Evolutionary conservation across 2,113 vertebrate species (phyloP).

Genomic region (Anarrhichthys ocellatus): DNA sequence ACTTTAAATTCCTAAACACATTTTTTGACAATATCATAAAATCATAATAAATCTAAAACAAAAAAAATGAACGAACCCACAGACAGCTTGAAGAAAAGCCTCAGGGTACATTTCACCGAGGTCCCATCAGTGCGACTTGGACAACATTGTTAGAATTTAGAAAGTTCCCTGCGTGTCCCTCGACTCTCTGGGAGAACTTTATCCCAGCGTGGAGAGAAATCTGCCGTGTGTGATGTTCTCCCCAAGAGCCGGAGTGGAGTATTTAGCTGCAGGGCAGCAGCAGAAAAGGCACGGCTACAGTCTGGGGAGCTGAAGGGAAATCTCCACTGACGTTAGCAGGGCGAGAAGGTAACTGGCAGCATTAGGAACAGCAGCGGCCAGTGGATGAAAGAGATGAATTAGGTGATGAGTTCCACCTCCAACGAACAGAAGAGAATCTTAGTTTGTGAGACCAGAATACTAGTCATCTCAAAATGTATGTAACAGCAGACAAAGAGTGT

Average conservation of each 20-base stretch:
- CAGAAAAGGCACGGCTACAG: too few relatives aligned
- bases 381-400: too few relatives aligned
- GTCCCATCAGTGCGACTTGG: neutral
- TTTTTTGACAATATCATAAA: neutral
- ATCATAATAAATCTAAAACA: neutral
- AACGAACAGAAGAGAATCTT: too few relatives aligned
- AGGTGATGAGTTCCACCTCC: too few relatives aligned
- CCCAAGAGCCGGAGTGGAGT: neutral
- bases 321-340: too few relatives aligned
- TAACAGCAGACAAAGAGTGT: too few relatives aligned
- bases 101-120: neutral
- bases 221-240: neutral
- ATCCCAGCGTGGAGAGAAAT: slow-evolving; percentile 4
- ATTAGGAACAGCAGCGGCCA: too few relatives aligned
- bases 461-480: too few relatives aligned
- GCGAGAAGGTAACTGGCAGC: too few relatives aligned
- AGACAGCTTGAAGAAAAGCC: neutral
- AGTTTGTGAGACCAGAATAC: too few relatives aligned
- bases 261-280: neutral
- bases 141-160: neutral
- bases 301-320: too few relatives aligned
- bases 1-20: neutral
- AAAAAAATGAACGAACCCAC: neutral
- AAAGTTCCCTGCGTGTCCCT: neutral
- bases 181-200: neutral